phyloP scores from a whole-genome alignment of 2,888 invertebrate genomes.

The Cancer borealis region DNA sequence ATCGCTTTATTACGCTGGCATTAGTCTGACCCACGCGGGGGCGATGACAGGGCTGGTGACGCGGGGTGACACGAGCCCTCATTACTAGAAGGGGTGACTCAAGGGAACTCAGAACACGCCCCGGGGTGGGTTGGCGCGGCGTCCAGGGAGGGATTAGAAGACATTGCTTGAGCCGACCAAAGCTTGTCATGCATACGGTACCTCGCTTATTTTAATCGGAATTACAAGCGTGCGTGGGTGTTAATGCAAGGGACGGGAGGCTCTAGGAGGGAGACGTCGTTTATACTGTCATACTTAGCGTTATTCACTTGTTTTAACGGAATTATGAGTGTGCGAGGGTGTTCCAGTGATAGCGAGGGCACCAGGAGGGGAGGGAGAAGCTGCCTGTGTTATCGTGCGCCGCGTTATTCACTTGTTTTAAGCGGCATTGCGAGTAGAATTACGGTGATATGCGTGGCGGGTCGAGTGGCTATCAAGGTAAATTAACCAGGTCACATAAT shows the following conservation, averaged over 20 bases:
- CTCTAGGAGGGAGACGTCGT: background rate
- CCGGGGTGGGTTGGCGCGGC: background rate
- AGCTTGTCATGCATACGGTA: too few relatives aligned
- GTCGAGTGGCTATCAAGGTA: slow-evolving; percentile 4
- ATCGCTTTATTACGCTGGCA: background rate
- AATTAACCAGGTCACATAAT: background rate
- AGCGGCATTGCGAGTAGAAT: background rate
- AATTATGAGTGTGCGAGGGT: slow-evolving; percentile 16
- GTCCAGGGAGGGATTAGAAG: too few relatives aligned
- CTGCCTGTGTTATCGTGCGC: background rate
- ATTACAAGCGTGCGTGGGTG: too few relatives aligned
- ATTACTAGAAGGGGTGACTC: background rate
- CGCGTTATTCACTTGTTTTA: slow-evolving; percentile 10
- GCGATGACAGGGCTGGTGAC: slow-evolving; percentile 18
- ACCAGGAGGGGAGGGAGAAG: too few relatives aligned
- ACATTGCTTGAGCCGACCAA: too few relatives aligned
- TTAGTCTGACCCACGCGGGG: background rate
- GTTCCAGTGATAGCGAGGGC: too few relatives aligned
- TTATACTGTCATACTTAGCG: background rate
- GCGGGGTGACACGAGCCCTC: background rate
- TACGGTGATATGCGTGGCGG: background rate
- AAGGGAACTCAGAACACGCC: too few relatives aligned
- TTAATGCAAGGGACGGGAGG: background rate
- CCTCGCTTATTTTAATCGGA: too few relatives aligned
- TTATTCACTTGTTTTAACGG: background rate